Evolutionary conservation across 2,888 invertebrate species (phyloP).

Genomic region (Shargacucullia verbasci): DNA sequence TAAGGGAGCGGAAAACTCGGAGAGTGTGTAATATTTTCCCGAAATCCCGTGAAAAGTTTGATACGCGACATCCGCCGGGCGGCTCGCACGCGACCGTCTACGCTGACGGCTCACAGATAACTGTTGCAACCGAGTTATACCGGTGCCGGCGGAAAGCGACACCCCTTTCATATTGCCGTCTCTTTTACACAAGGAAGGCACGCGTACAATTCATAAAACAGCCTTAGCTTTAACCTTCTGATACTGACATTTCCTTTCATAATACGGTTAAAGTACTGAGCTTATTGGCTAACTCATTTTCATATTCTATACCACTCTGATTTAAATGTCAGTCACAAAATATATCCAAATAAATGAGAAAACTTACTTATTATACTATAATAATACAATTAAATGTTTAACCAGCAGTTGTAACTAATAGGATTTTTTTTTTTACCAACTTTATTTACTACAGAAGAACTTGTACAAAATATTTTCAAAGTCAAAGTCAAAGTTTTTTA

Average conservation of each 20-base stretch:
- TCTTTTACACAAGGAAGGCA: slow-evolving; percentile 68
- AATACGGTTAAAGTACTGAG: slow-evolving; percentile 49
- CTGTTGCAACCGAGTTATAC: slow-evolving; percentile 77
- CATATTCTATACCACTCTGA: slow-evolving; percentile 35
- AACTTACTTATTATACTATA: no score
- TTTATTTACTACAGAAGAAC: no score
- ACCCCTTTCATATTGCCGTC: slow-evolving; percentile 76
- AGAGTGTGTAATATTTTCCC: slow-evolving; percentile 73
- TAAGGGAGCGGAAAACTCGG: slow-evolving; percentile 74
- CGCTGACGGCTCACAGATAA: slow-evolving; percentile 68
- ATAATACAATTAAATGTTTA: no score
- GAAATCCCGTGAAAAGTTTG: slow-evolving; percentile 86
- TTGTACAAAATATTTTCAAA: no score
- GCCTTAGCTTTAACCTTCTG: slow-evolving; percentile 70
- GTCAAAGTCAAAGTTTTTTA: no score
- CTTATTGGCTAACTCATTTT: slow-evolving; percentile 51
- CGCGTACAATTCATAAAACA: slow-evolving; percentile 70
- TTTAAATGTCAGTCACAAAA: no score
- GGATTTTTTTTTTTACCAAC: no score
- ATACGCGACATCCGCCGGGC: slow-evolving; percentile 56
- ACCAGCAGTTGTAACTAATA: no score
- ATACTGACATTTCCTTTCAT: slow-evolving; percentile 70
- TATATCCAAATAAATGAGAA: no score
- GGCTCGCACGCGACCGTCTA: slow-evolving; percentile 67
- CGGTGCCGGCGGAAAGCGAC: slow-evolving; percentile 68